Evolutionary conservation across 2,797 vertebrate species (phyloP).

Genomic region (Oreochromis mossambicus): DNA sequence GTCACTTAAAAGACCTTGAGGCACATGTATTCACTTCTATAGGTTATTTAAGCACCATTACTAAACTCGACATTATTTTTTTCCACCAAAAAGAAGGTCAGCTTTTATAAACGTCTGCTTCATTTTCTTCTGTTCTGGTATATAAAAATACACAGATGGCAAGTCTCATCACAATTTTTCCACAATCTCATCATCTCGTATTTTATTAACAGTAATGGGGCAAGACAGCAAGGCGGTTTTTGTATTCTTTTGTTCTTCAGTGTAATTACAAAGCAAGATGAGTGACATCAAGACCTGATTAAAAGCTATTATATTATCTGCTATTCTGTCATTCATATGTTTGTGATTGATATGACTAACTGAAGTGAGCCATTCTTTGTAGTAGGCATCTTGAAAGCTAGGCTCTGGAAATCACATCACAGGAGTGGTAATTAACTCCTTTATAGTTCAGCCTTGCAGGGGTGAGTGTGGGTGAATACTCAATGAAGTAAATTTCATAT

Average conservation of each 20-base stretch:
- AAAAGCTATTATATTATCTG: slow-evolving; percentile 36
- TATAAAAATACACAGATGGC: background rate
- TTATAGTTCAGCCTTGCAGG: slow-evolving; percentile 13
- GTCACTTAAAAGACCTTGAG: background rate
- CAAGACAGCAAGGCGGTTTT: background rate
- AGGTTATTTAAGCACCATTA: background rate
- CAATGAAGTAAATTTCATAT: background rate
- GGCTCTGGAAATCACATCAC: slow-evolving; percentile 13
- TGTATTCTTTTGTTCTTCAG: slow-evolving; percentile 19
- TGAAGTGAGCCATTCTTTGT: background rate
- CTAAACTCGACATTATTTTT: background rate
- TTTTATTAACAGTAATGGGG: slow-evolving; percentile 33
- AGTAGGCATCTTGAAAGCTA: slow-evolving; percentile 4
- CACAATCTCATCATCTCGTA: background rate
- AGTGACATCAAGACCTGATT: slow-evolving; percentile 23
- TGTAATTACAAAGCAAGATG: slow-evolving; percentile 27
- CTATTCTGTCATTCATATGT: slow-evolving; percentile 5
- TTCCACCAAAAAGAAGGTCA: background rate
- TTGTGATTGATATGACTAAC: slow-evolving; percentile 9
- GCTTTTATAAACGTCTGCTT: background rate
- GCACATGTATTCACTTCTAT: background rate
- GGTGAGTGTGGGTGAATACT: slow-evolving; percentile 18
- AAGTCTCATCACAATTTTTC: background rate
- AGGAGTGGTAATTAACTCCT: slow-evolving; percentile 28
- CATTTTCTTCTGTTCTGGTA: background rate